Percentiles rank a stretch among this genome's conserved stretches.
Evolutionary conservation across 2,888 invertebrate genomes (phyloP).

Genomic region (Hyposoter didymator): DNA sequence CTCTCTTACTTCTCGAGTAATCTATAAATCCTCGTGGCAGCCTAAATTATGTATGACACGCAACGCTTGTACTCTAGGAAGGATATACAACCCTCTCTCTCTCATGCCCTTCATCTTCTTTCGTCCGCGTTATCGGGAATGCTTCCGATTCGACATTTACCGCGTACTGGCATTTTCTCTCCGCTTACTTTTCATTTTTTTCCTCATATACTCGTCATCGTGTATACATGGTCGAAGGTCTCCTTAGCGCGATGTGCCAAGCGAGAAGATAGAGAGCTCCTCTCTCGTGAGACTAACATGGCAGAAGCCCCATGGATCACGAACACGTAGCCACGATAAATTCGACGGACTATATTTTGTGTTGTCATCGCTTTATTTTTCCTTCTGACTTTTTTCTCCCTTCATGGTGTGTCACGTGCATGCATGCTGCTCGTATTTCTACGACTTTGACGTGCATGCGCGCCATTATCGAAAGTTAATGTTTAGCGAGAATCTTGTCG

Average conservation of each 20-base stretch:
- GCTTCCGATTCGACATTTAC: slow-evolving; percentile 60
- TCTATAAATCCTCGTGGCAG: slow-evolving; percentile 9
- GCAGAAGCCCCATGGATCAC: slow-evolving; percentile 38
- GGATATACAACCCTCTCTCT: slow-evolving; percentile 35
- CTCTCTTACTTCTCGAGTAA: neutral
- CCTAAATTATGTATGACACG: slow-evolving; percentile 57
- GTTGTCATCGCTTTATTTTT: slow-evolving; percentile 6
- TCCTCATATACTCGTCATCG: slow-evolving; percentile 8
- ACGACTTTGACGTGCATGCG: slow-evolving; percentile 15
- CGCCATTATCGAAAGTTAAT: slow-evolving; percentile 14
- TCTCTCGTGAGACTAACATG: slow-evolving; percentile 21
- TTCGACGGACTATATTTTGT: slow-evolving; percentile 29
- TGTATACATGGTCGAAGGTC: slow-evolving; percentile 11
- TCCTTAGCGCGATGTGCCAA: neutral
- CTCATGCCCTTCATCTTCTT: slow-evolving; percentile 37
- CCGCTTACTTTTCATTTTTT: slow-evolving; percentile 50
- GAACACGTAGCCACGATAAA: slow-evolving; percentile 60
- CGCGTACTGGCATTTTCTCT: slow-evolving; percentile 32
- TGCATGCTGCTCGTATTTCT: neutral
- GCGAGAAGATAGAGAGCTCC: neutral
- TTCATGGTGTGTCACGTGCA: slow-evolving; percentile 1
- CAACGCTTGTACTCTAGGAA: slow-evolving; percentile 14
- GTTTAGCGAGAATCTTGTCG: neutral
- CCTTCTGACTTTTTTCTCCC: neutral
- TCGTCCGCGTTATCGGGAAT: slow-evolving; percentile 59